Percentiles rank a stretch among this genome's conserved stretches.
Evolutionary conservation across 2,888 invertebrate species (phyloP).

Genomic region (Thysanoteuthis rhombus): DNA sequence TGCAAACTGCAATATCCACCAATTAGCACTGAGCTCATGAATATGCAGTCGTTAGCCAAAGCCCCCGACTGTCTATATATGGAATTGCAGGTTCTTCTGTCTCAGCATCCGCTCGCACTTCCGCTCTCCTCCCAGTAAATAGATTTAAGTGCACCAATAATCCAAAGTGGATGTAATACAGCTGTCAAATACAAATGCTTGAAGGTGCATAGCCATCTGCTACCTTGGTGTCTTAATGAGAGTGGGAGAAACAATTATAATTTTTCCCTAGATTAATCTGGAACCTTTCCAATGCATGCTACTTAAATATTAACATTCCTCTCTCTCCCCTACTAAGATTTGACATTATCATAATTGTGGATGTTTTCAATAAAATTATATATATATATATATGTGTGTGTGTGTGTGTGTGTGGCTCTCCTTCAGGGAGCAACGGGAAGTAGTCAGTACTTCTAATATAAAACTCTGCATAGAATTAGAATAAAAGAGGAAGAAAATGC

Average conservation of each 20-base stretch:
- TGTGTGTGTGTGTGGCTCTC: too few species aligned
- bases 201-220: background rate
- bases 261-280: background rate
- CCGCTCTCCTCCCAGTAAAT: background rate
- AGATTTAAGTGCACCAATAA: background rate
- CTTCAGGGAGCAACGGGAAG: background rate
- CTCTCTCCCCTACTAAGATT: background rate
- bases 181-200: background rate
- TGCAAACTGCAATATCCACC: background rate
- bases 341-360: background rate
- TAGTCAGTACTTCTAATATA: background rate
- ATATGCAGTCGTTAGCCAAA: background rate
- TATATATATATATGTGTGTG: too few species aligned
- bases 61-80: background rate
- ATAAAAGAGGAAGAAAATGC: background rate
- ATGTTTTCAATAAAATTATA: background rate
- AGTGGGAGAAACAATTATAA: background rate
- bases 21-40: slow-evolving; percentile 20
- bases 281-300: background rate
- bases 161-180: background rate
- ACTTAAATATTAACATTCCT: background rate
- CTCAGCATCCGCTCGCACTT: background rate
- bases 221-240: background rate
- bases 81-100: background rate
- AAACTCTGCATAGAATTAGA: background rate